Evolutionary conservation across 2,888 invertebrate species (phyloP), one percentile per base, ranked within the genome.

Genomic region (Amphipoea oculea): DNA sequence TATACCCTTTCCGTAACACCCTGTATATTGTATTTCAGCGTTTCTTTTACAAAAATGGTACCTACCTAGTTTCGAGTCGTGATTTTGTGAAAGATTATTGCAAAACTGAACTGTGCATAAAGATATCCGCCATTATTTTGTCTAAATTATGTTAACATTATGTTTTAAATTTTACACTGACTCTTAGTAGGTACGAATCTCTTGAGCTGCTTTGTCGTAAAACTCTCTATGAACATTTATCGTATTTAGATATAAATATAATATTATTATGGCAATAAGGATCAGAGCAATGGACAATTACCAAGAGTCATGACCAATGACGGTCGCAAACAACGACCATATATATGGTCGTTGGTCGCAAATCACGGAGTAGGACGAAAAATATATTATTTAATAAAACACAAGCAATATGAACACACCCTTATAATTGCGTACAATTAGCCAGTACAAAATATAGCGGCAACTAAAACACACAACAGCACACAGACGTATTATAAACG

Each of bases 401-500:
- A 54, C 7, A 3, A 42, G 0, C 12, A 17, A 62, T 48, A 48
- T 57, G 1, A 40, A 62, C 29, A 63, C 42, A 48, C 20, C 65
- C 29, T 48, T 29, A 62, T 54, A 60, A 54, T 78, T 67, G 40
- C 36, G 63, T 67, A 54, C 12, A 74, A 73, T 81, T 72, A 68
- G 20, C 63, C 66, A n/a, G 17, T 12, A 42, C 60, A 73, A 75
- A 70, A 86, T 20, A 75, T 48, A 82, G 23, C 57, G 11, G n/a
- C 57, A 36, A 67, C 75, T 74, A 68, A 69, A 78, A 81, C 54
- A 57, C 54, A 48, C 48, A 42, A 74, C 40, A 68, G 29, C 23
- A 73, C 57, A 73, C 17, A 73, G 36, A 68, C 65, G 73, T 72
- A 79, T 82, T 76, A 75, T 69, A 79, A 83, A 85, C 75, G 73